Base-by-base conservation (phyloP, 2,797 vertebrate species). In the Pempheris klunzingeri region DNA sequence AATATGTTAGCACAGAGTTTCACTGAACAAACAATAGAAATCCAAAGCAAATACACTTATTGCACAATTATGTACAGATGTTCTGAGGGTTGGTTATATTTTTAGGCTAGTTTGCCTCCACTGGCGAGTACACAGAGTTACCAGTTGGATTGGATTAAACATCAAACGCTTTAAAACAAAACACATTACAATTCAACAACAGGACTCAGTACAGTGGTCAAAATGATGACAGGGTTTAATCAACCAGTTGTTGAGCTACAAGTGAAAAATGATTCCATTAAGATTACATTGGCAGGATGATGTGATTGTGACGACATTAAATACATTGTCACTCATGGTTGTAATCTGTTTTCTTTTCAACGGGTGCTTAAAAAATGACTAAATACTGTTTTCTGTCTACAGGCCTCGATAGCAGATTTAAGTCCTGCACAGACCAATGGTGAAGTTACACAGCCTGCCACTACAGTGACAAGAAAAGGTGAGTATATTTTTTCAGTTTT, bases 371-470 rank as follows among this genome's bases (percentile, higher is more conserved):
- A 32, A 32, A 32, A 32, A 6, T 32, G 30, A 32, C 15, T 32
- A 22, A 6, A 65, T 36, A 12, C 47, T 69, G 10, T 69, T 72
- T 71, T 82, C n/a, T 77, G 6, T 69, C 60, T 47, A 4, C 47
- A 95, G 95, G 81, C 87, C 59, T 80, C 85, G 77, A 61, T 65
- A 53, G 73, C 76, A 14, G 98, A 97, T 89, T 91, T 69, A 87
- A 92, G 94, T 92, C 92, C 95, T 77, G 93, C 94, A 74, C 97
- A 98, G 84, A 96, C 97, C 49, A 99, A 99, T 0, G 98, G 98
- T 85, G 98, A 99, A 94, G 95, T 94, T 61, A 74, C 92, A 62
- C 78, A 76, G 66, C 94, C 96, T 67, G 94, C 95, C 83, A 90
- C 93, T 86, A 90, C 95, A 78, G 92, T 94, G 84, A 92, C 95